Base-by-base conservation (phyloP, 35 echinoderm and acorn worm genomes). In the Eucidaris tribuloides region DNA sequence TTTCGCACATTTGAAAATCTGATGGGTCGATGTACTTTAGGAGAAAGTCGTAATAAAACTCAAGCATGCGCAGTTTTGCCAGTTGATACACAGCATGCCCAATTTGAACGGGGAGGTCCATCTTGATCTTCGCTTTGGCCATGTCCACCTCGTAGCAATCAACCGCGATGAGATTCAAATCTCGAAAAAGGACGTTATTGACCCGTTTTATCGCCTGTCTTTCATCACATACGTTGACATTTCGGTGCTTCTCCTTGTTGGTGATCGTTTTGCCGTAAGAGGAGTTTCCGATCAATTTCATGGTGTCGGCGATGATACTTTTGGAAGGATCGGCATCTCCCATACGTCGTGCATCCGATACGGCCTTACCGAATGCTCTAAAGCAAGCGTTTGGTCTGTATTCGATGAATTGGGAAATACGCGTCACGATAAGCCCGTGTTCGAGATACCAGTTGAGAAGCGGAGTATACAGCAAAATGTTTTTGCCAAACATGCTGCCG, bases 221-320 rank as follows among this genome's bases (percentile, higher is more conserved):
- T n/a, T 0, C 19, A 24, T 58, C 29, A 7, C 0, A 3, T 13
- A 82, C 55, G 34, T 62, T 40, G 18, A 89, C 64, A 39, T 82
- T 82, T 4, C 81, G 18, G n/a, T 89, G 78, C 1, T 25, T 7
- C 23, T 88, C 76, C 65, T 88, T 79, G 43, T 88, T 88, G 25
- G 78, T 82, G n/a, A 82, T 54, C 0, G 79, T 82, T 72, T 89
- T 82, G 6, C 86, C 86, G 56, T 89, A 87, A 9, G 85, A 19
- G 11, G 85, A 87, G 42, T 87, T 87, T 4, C 85, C 85, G 2
- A 87, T 62, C 29, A 89, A 24, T 42, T 82, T 89, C 79, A 82
- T 89, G 7, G 86, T 89, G 42, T 89, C 86, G 4, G 86, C 78
- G 20, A 89, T 81, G 19, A 89, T 89, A 19, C 62, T 57, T 38